Evolutionary conservation across 1,140 invertebrate genomes (phyloP).

Genomic region (Batillaria attramentaria): DNA sequence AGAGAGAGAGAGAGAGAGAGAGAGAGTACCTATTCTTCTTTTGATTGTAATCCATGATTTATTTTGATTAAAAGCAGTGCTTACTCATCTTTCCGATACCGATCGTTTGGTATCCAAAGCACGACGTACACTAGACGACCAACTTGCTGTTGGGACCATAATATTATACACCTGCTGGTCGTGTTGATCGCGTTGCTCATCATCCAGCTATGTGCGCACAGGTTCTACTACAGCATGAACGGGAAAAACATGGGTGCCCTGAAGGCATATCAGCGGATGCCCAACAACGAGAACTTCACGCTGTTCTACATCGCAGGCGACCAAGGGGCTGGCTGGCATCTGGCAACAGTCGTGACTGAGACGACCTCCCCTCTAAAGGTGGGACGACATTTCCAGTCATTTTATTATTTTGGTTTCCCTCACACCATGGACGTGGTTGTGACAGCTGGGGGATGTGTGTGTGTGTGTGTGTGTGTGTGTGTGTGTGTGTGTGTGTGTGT

Average conservation of each 20-base stretch:
- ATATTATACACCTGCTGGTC: no score
- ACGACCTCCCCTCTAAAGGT: no score
- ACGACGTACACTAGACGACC: no score
- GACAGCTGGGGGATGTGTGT: background rate
- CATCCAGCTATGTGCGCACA: background rate
- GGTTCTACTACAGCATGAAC: conserved; percentile 65
- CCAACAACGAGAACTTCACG: background rate
- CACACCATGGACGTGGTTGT: no score
- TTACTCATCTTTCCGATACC: background rate
- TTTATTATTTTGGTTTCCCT: no score
- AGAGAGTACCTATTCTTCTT: no score
- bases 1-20: no score
- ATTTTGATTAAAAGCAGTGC: background rate
- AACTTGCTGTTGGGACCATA: no score
- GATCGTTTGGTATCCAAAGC: background rate
- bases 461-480: conserved; percentile 4
- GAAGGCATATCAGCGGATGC: conserved; percentile 52
- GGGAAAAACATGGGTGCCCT: conserved; percentile 56
- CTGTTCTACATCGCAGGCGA: conserved; percentile 56
- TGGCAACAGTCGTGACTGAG: conserved; percentile 19
- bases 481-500: background rate
- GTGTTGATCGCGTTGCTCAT: no score
- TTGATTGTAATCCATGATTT: no score
- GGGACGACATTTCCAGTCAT: no score
- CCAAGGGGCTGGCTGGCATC: conserved; percentile 46